Evolutionary conservation across 1,140 invertebrate genomes (phyloP), one percentile per base, ranked within the genome.

Genomic region (Drosophila equinoxialis): DNA sequence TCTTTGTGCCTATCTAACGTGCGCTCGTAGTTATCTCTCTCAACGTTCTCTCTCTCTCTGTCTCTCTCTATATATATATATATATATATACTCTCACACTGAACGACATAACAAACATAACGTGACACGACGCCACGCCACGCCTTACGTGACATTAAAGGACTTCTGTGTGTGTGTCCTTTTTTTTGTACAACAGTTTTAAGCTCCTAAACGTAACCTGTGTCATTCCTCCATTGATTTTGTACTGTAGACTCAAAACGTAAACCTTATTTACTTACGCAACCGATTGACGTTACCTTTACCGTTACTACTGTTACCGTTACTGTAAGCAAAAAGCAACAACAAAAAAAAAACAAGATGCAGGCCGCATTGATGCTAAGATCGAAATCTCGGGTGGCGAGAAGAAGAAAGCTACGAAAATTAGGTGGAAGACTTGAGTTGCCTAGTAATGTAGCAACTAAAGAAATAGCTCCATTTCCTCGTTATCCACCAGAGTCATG

Each of bases 341-440:
- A 83, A 84, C 92, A 90, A 94, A 93, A 93, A 93, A n/a, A 23
- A 92, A 94, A 94, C 94, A 95, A 95, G 93, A 97, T 97, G 96
- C 96, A 97, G 94, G 96, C 96, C 93, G 96, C 96, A 94, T 94
- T 97, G 94, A 96, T 97, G 94, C 95, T 97, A 94, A 95, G 96
- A 94, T 95, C 96, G 92, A 96, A 96, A 94, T 96, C 96, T 94
- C 95, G 96, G 93, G 95, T 96, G 93, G 94, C 94, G 93, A 93
- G 95, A 91, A 94, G 95, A 94, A 95, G 95, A 94, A 95, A 95
- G 92, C 94, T 95, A 91, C 94, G 94, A 92, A 94, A 94, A 91
- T 92, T 93, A 73, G 95, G 95, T 91, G 94, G 95, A 92, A 94
- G 96, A 93, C 93, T 94, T 91, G 96, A 97, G 92, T 93, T 97